Evolutionary conservation across 2,888 invertebrate species (phyloP).

Genomic region (Boloria euphrosyne): DNA sequence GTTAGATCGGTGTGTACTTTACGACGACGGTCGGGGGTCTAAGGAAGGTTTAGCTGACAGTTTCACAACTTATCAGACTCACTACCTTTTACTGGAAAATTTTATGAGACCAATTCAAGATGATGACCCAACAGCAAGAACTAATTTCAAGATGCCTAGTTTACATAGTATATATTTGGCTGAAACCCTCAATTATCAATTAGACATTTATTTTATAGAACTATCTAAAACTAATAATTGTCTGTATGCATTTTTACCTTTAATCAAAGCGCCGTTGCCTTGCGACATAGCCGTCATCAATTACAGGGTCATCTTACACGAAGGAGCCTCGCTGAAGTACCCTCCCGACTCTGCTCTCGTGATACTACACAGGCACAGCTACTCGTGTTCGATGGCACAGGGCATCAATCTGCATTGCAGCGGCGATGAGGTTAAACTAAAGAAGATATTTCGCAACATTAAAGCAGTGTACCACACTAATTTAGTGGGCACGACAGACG

Average conservation of each 20-base stretch:
- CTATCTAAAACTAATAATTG: constrained; percentile 52
- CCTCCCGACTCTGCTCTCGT: constrained; percentile 56
- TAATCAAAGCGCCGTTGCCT: constrained; percentile 65
- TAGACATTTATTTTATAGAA: constrained; percentile 63
- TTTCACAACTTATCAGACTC: constrained; percentile 81
- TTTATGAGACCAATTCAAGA: constrained; percentile 43
- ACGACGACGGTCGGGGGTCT: constrained; percentile 96
- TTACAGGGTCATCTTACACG: constrained; percentile 55
- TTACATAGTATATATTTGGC: constrained; percentile 58
- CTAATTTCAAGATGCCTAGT: constrained; percentile 58
- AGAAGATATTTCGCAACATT: constrained; percentile 58
- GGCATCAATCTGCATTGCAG: constrained; percentile 51
- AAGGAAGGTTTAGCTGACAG: constrained; percentile 96
- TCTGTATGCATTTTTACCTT: constrained; percentile 60
- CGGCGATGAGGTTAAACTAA: constrained; percentile 54
- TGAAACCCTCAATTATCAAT: constrained; percentile 53
- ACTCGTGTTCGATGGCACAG: constrained; percentile 57
- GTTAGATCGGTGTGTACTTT: constrained; percentile 94
- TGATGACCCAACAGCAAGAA: constrained; percentile 29
- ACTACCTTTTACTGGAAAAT: constrained; percentile 66
- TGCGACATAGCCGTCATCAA: constrained; percentile 67
- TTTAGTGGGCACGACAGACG: constrained; percentile 64
- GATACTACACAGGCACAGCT: constrained; percentile 61
- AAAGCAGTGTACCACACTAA: constrained; percentile 63
- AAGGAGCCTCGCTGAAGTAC: constrained; percentile 41